Base-by-base conservation (phyloP, 2,113 vertebrate species). In the Oryzias curvinotus region DNA sequence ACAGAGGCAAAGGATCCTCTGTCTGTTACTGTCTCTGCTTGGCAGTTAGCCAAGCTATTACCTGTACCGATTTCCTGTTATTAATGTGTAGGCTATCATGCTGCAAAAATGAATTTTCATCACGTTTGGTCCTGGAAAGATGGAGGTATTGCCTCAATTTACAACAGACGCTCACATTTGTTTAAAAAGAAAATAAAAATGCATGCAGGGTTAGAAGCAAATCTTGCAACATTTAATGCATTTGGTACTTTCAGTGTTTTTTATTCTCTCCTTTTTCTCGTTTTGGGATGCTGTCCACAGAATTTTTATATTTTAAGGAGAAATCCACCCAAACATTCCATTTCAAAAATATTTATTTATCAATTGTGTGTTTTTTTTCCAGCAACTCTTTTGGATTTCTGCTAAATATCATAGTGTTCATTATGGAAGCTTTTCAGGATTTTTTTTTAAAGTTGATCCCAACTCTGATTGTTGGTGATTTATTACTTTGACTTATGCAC, bases 301-400 rank as follows among this genome's bases (percentile, higher is more conserved):
- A 46, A 14, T n/a, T 19, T 4, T n/a, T 13, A 14, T 23, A 49
- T 3, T 43, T 57, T 21, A 66, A 82, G 51, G 62, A 73, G 79
- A 75, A 83, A 72, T 75, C 78, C 78, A 72, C 62, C 78, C 62
- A 47, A 48, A 73, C 43, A 36, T 36, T 10, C 12, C 36, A 36
- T 36, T 36, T 36, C 36, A 36, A 36, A 36, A 36, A 30, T 30
- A 6, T 30, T 30, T 30, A 7, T 28, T 28, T 28, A 2, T 36
- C 1, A 36, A 7, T 36, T 36, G 30, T 12, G 7, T 12, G 7
- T 12, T 10, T 36, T 10, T 36, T 10, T 12, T 36, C 10, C 10
- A 36, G 10, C 36, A 2, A 12, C 8, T 8, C 7, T 7, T 7
- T 36, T 36, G 30, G 8, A 36, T 36, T 36, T 36, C 8, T 10